Evolutionary conservation across 1,140 invertebrate species (phyloP), one percentile per base, ranked within the genome.

Genomic region (Chironomus striatipennis): DNA sequence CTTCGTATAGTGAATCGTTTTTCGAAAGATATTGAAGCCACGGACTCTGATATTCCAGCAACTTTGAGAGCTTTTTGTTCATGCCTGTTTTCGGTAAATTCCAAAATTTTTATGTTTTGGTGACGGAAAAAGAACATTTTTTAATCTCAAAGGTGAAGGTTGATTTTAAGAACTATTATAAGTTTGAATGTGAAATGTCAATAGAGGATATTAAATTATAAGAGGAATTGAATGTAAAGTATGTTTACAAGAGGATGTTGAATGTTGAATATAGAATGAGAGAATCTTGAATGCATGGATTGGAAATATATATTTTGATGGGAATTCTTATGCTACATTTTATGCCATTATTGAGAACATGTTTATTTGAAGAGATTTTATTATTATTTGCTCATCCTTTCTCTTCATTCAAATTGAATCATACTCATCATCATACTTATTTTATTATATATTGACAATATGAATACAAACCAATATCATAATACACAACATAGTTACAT

Each of bases 1-100:
- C n/a, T n/a, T n/a, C n/a, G n/a, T 79, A 85, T 91, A 76, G 80
- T 92, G 75, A 90, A 88, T 81, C 85, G 90, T 77, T 89, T 91
- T 82, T 85, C 86, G 77, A 90, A 89, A 85, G 91, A 91, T 81
- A 81, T 88, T 76, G 87, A 88, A 79, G 83, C 85, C 73, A 77
- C 89, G 79, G 89, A 90, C 82, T 86, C 86, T 79, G 43, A 42
- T 10, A 42, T 78, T 42, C 78, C 78, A 17, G 77, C 78, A 77
- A 77, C 76, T 73, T 67, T 84, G 17, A 76, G 80, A 78, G 79
- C 76, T 70, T 78, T 43, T 78, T 80, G 78, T 77, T 75, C 75
- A 12, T 74, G 76, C 43, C 65, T 74, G 73, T 75, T 76, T 73
- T 74, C 75, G 78, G 78, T 79, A 78, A 24, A 76, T 77, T 24